Conservation (phyloP, 2,797 vertebrate species). For the Cichlasoma orientale region DNA sequence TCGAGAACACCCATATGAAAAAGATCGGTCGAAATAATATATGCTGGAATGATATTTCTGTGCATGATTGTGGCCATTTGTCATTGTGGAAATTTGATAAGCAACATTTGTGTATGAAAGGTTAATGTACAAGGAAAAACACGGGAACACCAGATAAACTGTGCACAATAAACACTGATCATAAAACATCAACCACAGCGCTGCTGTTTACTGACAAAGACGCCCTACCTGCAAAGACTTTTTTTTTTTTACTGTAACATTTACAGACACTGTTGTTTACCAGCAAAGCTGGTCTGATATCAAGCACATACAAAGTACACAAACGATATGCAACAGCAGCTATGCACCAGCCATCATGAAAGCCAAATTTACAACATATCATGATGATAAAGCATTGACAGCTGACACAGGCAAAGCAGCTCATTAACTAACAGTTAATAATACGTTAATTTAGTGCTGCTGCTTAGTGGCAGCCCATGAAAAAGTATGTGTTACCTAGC, state of each 20-base stretch:
- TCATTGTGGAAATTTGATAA: neutral
- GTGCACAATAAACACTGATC: neutral
- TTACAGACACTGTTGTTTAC: neutral
- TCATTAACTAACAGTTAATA: neutral
- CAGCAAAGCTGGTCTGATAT: neutral
- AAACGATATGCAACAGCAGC: neutral
- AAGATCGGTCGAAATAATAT: neutral
- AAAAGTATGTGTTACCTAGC: neutral
- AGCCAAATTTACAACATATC: neutral
- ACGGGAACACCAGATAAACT: neutral
- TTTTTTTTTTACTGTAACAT: neutral
- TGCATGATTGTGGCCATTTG: neutral
- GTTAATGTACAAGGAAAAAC: neutral
- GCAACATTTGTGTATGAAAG: neutral
- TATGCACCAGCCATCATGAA: neutral
- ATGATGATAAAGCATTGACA: neutral
- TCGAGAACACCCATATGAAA: neutral
- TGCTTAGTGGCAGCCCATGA: neutral
- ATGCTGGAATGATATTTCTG: neutral
- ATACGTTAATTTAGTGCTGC: neutral
- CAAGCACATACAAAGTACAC: neutral
- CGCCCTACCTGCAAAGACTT: neutral
- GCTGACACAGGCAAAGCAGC: neutral
- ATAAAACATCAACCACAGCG: too few relatives aligned
- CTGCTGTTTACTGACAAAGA: neutral